Conservation (phyloP, 2,113 vertebrate genomes). For the Bos taurus region ARS-UCD2.0 NC_037351.1:14937501-14938000, state of each 20-base stretch:
- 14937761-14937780: neutral
- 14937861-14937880: neutral
- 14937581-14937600: neutral
- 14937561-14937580: neutral
- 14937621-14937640: neutral
- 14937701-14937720: neutral
- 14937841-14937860: neutral
- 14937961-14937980: neutral
- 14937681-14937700: too few species aligned
- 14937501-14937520: too few species aligned
- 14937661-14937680: neutral
- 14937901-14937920: neutral
- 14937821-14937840: neutral
- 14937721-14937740: neutral
- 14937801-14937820: neutral
- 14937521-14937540: too few species aligned
- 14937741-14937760: too few species aligned
- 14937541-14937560: too few species aligned
- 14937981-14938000: neutral
- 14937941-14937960: neutral
- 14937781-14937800: neutral
- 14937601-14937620: neutral
- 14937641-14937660: neutral
- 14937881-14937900: neutral
- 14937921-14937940: neutral